phyloP scores from a whole-genome alignment of 2,113 vertebrate species.

The Pycnonotus jocosus region DNA sequence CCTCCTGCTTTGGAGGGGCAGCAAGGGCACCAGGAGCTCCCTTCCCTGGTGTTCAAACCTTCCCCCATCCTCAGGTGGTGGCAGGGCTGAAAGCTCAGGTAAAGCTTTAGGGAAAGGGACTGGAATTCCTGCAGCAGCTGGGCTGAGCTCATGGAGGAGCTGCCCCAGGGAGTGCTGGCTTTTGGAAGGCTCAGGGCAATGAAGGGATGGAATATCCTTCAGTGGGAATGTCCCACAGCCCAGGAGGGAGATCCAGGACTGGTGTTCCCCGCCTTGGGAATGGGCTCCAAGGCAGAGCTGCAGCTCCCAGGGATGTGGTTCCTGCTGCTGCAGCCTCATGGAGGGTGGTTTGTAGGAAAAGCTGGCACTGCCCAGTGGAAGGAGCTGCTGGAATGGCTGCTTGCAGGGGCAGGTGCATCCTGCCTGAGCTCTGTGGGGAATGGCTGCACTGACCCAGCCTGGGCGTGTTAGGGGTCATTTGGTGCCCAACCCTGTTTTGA shows the following conservation, averaged over 20 bases:
- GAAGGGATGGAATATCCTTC: neutral
- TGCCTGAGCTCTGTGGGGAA: accelerated
- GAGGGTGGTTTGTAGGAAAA: neutral
- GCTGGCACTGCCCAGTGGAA: neutral
- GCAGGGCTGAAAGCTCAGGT: neutral
- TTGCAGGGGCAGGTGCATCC: neutral
- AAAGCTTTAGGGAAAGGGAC: neutral
- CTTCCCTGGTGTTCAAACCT: neutral
- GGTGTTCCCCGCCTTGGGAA: neutral
- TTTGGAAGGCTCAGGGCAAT: neutral
- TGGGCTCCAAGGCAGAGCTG: too few species aligned
- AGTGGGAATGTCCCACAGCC: neutral
- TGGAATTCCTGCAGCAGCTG: neutral
- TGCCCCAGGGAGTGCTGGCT: neutral
- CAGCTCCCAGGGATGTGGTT: neutral
- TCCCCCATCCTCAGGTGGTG: neutral
- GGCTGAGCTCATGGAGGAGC: neutral
- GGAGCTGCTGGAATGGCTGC: neutral
- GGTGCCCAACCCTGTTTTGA: neutral
- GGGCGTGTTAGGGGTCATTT: accelerated
- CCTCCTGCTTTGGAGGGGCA: neutral
- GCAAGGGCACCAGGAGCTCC: neutral
- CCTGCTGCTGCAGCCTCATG: accelerated
- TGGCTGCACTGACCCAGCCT: accelerated
- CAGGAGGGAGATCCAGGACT: neutral